Base-by-base conservation (phyloP, 2,888 invertebrate species). In the Drosophila recens region DNA sequence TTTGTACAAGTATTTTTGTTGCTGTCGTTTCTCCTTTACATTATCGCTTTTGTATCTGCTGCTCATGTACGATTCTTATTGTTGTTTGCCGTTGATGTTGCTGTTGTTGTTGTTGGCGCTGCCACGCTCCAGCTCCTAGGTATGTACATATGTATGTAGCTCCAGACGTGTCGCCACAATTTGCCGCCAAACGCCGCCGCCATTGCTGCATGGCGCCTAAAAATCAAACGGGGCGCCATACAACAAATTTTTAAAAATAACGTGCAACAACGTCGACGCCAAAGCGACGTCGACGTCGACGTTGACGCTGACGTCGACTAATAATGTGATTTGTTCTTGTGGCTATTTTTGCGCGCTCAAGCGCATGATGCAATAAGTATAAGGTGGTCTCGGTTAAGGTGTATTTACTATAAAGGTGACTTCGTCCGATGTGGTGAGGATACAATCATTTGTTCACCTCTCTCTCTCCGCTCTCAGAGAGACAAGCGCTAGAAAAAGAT, bases 131-230 rank as follows among this genome's bases (percentile, higher is more conserved):
- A 59, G 75, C 52, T 71, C 42, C 30, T 8, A 30, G 8, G 30
- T 27, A 27, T 8, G 30, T 27, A 27, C 1, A 8, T 30, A 30
- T 30, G 30, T 30, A 30, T 30, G 30, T 65, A 63, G 71, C 66
- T 65, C 56, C 79, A 90, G 91, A 90, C 90, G 88, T 90, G 90
- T 90, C 91, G 90, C 90, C 90, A 89, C 84, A 87, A 89, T 90
- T 89, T 90, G 89, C 90, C 86, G 90, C 88, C 90, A 85, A 85
- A 81, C 79, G 70, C 67, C 78, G 62, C 36, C 43, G 40, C 38
- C 49, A 67, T 58, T 70, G 70, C 43, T 48, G 85, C 67, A 82
- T 88, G 90, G 87, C 90, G 90, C 85, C 81, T 88, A 87, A 84
- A 73, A 81, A 83, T 85, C 75, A 87, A 89, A 88, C 82, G 76